These are phyloP conservation scores for Nycticryphes semicollaris DNA, from an alignment of 2,113 vertebrate genomes.

Conservation along the genomic window DNA sequence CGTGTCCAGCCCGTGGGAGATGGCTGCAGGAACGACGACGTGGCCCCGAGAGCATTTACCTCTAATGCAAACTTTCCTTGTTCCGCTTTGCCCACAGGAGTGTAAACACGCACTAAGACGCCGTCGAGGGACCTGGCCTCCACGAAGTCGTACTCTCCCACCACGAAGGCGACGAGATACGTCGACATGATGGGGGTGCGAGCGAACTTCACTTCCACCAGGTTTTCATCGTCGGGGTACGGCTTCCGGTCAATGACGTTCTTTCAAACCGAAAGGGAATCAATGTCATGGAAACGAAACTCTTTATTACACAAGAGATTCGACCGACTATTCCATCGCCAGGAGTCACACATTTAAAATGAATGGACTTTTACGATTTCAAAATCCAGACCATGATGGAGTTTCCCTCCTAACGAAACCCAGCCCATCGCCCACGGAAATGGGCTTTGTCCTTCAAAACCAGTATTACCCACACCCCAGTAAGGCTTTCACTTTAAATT, in stretches of 20 bases:
- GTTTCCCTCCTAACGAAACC: neutral
- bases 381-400: neutral
- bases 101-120: constrained; percentile 91
- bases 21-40: neutral
- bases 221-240: constrained; percentile 88
- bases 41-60: constrained; percentile 77
- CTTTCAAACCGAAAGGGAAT: constrained; percentile 58
- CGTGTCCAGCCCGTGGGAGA: neutral
- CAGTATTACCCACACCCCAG: neutral
- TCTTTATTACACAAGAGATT: neutral
- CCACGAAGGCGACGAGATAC: constrained; percentile 96
- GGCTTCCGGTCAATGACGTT: constrained; percentile 92
- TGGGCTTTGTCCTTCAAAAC: neutral
- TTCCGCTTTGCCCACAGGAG: constrained; percentile 93
- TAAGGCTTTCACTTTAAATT: neutral
- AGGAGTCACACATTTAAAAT: neutral
- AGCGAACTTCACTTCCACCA: constrained; percentile 94
- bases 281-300: neutral
- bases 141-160: constrained; percentile 96
- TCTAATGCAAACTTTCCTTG: constrained; percentile 98
- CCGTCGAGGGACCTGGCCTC: constrained; percentile 93
- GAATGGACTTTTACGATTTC: neutral
- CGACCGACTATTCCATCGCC: neutral
- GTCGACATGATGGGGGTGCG: constrained; percentile 96
- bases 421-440: no score